phyloP scores from a whole-genome alignment of 2,113 vertebrate genomes.

The Sinocyclocheilus rhinocerous region DNA sequence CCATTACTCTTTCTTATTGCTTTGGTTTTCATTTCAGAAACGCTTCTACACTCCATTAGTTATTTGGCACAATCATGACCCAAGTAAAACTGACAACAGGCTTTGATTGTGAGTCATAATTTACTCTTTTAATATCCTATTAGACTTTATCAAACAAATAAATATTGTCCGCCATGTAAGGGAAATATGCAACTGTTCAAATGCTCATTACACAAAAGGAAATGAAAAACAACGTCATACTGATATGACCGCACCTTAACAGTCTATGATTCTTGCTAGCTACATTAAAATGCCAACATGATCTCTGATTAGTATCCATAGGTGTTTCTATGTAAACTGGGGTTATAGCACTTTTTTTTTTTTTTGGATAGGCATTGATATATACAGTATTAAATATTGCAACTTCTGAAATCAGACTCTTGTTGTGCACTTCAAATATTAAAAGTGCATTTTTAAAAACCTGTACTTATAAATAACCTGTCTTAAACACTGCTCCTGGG shows the following conservation, averaged over 20 bases:
- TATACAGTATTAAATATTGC: background rate
- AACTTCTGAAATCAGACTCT: background rate
- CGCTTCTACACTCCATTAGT: constrained; percentile 17
- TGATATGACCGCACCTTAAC: background rate
- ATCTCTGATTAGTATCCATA: background rate
- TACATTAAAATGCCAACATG: background rate
- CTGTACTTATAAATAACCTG: too few relatives aligned
- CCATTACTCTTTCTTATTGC: constrained; percentile 31
- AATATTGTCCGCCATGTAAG: background rate
- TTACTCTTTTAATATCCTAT: constrained; percentile 30
- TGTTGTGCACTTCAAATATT: too few relatives aligned
- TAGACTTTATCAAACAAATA: constrained; percentile 45
- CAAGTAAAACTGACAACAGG: constrained; percentile 29
- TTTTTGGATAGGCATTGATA: background rate
- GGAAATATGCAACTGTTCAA: constrained; percentile 11
- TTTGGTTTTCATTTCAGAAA: constrained; percentile 35
- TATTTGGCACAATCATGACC: constrained; percentile 26
- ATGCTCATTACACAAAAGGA: constrained; percentile 8
- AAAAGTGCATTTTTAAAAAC: too few relatives aligned
- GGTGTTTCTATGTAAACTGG: background rate
- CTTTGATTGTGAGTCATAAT: constrained; percentile 36
- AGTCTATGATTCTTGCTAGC: background rate
- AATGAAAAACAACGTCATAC: background rate
- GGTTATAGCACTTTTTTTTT: background rate
- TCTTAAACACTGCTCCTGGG: too few relatives aligned